Conservation (phyloP, 2,797 vertebrate species). For the Salarias fasciatus region DNA sequence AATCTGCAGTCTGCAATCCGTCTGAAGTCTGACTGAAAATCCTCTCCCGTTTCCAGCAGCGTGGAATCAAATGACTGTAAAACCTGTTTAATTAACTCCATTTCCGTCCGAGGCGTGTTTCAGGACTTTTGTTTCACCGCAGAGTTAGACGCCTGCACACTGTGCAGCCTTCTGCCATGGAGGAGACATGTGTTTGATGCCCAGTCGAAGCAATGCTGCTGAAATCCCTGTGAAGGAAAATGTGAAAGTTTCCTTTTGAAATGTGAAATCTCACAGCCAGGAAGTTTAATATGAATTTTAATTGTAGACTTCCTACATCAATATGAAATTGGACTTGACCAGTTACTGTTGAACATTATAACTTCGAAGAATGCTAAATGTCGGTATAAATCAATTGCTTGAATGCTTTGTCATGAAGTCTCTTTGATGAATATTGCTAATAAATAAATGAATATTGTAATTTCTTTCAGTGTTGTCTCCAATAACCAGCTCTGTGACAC, state of each 20-base stretch:
- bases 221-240: neutral
- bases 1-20: conserved; percentile 36
- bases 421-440: no score
- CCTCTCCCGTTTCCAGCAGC: conserved; percentile 22
- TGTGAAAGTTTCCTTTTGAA: conserved; percentile 36
- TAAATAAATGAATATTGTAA: no score
- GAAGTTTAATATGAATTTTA: conserved; percentile 32
- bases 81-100: conserved; percentile 50
- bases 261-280: conserved; percentile 6
- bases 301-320: conserved; percentile 33
- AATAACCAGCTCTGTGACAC: no score
- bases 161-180: conserved; percentile 45
- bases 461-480: no score
- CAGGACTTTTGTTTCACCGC: conserved; percentile 27
- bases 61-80: conserved; percentile 25
- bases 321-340: conserved; percentile 10
- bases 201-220: conserved; percentile 3
- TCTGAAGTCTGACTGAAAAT: conserved; percentile 39
- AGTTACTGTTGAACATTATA: conserved; percentile 7
- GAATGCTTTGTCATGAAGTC: no score
- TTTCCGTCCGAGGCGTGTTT: conserved; percentile 26
- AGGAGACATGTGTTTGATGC: conserved; percentile 51
- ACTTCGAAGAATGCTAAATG: conserved; percentile 17
- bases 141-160: conserved; percentile 35
- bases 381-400: no score